Evolutionary conservation across 1,140 invertebrate species (phyloP).

Genomic region (Zaprionus africanus): DNA sequence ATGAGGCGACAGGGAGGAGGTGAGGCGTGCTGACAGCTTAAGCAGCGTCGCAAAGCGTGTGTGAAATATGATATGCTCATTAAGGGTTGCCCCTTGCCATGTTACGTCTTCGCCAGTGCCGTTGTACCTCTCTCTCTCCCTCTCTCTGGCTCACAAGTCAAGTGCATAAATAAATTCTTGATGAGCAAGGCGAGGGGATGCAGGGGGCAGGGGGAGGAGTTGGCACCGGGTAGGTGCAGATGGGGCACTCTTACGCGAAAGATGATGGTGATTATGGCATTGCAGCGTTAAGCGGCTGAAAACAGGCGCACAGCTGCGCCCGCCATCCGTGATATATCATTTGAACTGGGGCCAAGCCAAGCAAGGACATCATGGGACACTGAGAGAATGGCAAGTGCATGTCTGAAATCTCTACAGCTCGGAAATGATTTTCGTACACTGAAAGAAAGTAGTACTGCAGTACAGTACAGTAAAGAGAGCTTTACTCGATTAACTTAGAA

Average conservation of each 20-base stretch:
- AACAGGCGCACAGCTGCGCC: conserved; percentile 65
- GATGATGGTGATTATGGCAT: conserved; percentile 60
- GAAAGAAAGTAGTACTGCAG: too few relatives aligned
- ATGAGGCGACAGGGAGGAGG: neutral
- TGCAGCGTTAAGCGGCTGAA: conserved; percentile 67
- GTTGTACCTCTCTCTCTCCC: conserved; percentile 1
- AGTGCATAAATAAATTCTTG: conserved; percentile 76
- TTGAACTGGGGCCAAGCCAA: conserved; percentile 5
- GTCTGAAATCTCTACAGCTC: neutral
- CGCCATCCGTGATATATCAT: conserved; percentile 62
- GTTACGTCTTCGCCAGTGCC: neutral
- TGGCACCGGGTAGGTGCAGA: neutral
- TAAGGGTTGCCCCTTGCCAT: conserved; percentile 39
- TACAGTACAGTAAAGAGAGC: too few relatives aligned
- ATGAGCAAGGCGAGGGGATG: neutral
- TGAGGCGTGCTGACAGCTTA: conserved; percentile 48
- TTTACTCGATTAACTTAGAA: too few relatives aligned
- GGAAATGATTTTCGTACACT: too few relatives aligned
- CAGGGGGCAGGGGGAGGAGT: neutral
- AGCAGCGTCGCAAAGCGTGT: conserved; percentile 55
- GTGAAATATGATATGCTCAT: conserved; percentile 79
- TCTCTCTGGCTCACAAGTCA: conserved; percentile 56
- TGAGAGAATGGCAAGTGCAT: neutral
- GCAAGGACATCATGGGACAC: neutral
- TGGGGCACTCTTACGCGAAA: conserved; percentile 45